Evolutionary conservation across 2,797 vertebrate species (phyloP), one percentile per base, ranked within the genome.

Genomic region (Malurus leucopterus): DNA sequence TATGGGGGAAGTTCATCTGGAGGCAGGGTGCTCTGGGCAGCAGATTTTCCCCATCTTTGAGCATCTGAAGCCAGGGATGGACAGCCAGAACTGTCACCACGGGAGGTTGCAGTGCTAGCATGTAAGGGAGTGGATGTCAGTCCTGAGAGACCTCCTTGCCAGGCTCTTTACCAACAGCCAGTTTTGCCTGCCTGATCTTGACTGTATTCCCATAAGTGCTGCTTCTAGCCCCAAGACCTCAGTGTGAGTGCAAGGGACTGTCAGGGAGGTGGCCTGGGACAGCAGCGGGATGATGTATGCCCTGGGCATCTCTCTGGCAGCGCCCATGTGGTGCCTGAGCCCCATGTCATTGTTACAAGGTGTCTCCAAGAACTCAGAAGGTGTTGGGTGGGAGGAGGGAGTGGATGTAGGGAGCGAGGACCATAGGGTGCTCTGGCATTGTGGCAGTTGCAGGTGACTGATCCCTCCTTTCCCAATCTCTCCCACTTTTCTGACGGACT

Each of bases 391-490:
- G 36, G 46, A 85, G 53, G n/a, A 92, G 13, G n/a, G 30, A 51
- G 26, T 50, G 4, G 36, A 10, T 1, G 2, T 26, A 3, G 36
- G 54, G 72, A 36, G 50, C 8, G 16, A 11, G 18, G 16, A 26
- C 29, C 2, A 3, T 3, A 1, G 29, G n/a, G 27, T 49, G 29
- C 47, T 51, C 21, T 80, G 70, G 54, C 0, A 0, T 2, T 69
- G 51, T 16, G 13, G n/a, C 22, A 21, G 29, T 22, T 4, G 20
- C 51, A 16, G n/a, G 41, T 62, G 68, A 29, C 51, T 93, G 34
- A 91, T 55, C 2, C 2, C 41, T 78, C n/a, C 30, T 74, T 82
- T 86, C 27, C 47, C 3, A 24, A 38, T 90, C 62, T 70, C 9
- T 84, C 16, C 29, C 6, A 1, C 77, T 62, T 70, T 49, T 53